phyloP scores from a whole-genome alignment of 2,888 invertebrate species.

The Nemurella pictetii region DNA sequence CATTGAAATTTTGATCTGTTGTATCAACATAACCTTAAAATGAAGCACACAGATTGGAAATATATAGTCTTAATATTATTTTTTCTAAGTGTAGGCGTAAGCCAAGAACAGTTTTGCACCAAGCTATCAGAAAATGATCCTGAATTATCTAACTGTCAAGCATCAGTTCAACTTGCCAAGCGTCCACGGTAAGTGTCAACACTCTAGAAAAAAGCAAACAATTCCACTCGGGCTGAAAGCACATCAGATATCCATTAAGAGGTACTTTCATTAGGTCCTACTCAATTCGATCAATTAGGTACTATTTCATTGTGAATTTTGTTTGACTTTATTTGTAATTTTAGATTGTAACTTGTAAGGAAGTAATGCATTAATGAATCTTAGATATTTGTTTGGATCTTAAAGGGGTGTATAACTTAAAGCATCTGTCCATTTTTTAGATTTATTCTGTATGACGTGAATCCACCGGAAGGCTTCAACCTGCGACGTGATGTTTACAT shows the following conservation, averaged over 20 bases:
- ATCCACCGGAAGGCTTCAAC: constrained; percentile 96
- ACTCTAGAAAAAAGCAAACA: too few relatives aligned
- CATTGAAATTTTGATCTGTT: too few relatives aligned
- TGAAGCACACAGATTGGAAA: background rate
- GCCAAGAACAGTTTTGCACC: background rate
- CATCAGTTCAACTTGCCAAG: background rate
- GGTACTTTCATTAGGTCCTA: too few relatives aligned
- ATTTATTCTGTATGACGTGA: constrained; percentile 90
- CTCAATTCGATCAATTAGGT: too few relatives aligned
- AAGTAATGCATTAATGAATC: too few relatives aligned
- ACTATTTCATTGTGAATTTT: too few relatives aligned
- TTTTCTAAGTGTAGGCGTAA: background rate
- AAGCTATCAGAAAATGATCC: background rate
- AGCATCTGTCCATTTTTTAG: constrained; percentile 51
- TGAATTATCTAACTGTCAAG: background rate
- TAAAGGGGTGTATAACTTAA: constrained; percentile 7
- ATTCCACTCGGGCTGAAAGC: too few relatives aligned
- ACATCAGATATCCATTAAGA: too few relatives aligned
- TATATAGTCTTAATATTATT: background rate
- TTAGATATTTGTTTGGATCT: background rate
- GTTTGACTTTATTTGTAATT: too few relatives aligned
- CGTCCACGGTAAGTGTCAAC: background rate
- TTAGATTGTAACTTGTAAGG: too few relatives aligned
- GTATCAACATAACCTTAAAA: background rate
- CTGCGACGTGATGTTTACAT: constrained; percentile 94